Evolutionary conservation across 2,113 vertebrate genomes (phyloP).

Genomic region (human): DNA sequence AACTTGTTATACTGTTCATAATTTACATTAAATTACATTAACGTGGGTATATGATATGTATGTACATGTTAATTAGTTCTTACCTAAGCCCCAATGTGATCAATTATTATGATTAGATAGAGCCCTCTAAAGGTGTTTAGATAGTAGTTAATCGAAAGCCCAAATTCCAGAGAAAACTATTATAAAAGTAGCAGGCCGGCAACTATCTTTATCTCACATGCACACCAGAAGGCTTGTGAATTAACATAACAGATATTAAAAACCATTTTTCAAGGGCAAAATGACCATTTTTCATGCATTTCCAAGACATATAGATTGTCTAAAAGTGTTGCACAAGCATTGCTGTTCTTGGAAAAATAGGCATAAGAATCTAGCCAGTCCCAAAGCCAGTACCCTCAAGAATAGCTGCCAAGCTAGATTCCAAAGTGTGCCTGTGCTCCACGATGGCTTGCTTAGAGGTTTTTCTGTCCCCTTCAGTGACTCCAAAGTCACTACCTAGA

Average conservation of each 20-base stretch:
- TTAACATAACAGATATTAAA: background rate
- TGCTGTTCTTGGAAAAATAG: background rate
- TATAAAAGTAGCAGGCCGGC: background rate
- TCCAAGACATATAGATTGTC: background rate
- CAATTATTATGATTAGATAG: background rate
- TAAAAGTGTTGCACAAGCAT: background rate
- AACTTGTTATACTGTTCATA: background rate
- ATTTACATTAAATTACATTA: background rate
- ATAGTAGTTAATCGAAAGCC: background rate
- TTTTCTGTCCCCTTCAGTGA: background rate
- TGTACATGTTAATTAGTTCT: background rate
- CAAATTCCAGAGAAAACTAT: background rate
- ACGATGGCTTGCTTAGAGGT: fast-evolving
- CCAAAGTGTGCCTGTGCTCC: background rate
- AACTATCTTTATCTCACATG: background rate
- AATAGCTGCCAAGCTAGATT: background rate
- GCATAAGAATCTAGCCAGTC: background rate
- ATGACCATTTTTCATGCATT: background rate
- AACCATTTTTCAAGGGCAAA: background rate
- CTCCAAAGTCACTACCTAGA: background rate
- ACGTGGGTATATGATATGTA: background rate
- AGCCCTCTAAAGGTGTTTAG: background rate
- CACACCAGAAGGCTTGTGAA: background rate
- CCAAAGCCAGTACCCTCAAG: background rate
- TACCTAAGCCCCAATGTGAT: background rate